Percentiles rank a stretch among this genome's conserved stretches.
These are phyloP conservation scores for Pterobdella sp. DNA, from an alignment of 2,888 invertebrate genomes.

Conservation along the genomic window DNA sequence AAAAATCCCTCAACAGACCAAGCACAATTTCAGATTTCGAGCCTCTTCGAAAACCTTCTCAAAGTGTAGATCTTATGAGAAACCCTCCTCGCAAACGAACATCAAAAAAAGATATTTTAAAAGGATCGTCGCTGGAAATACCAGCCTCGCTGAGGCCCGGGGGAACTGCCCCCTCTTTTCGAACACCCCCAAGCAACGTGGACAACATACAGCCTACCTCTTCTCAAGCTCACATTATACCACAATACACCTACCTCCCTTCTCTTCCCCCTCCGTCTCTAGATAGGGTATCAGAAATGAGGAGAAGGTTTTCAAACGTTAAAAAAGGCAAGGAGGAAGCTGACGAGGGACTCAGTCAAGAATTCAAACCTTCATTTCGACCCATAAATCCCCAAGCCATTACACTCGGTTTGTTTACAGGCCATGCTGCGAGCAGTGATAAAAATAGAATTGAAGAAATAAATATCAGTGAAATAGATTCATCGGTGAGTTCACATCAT, in stretches of 20 bases:
- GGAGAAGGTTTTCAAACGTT: background rate
- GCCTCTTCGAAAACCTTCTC: background rate
- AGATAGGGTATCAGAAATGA: background rate
- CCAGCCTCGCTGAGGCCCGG: background rate
- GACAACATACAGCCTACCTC: background rate
- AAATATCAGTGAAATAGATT: background rate
- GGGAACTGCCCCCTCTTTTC: too few relatives aligned
- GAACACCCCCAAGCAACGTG: too few relatives aligned
- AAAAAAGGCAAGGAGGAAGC: background rate
- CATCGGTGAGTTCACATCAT: background rate
- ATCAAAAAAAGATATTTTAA: background rate
- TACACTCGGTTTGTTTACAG: too few relatives aligned
- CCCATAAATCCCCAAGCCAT: too few relatives aligned
- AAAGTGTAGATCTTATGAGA: background rate
- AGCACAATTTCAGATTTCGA: background rate
- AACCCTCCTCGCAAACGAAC: background rate
- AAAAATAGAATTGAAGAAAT: background rate
- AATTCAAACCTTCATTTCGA: too few relatives aligned
- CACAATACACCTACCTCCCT: background rate
- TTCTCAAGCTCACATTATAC: background rate
- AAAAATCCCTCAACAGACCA: background rate
- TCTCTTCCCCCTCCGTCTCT: background rate
- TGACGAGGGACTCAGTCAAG: too few relatives aligned
- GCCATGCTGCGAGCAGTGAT: too few relatives aligned
- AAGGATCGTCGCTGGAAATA: background rate